A percentile compares a stretch with the other conserved stretches of the same genome.
These are phyloP conservation scores for Oxytorus armatus DNA, from an alignment of 2,888 invertebrate species.

Conservation along the genomic window DNA sequence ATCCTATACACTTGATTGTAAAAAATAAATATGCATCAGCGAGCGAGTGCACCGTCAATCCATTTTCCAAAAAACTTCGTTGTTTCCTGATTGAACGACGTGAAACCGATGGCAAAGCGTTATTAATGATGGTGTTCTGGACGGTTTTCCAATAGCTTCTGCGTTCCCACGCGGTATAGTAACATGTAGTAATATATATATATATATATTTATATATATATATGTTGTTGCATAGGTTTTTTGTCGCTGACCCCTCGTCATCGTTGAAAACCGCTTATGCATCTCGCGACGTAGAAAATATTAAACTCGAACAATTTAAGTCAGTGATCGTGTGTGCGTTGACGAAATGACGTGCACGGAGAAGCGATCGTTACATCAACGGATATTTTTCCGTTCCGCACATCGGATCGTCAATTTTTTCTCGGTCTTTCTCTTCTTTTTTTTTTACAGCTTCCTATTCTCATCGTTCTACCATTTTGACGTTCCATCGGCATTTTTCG, in stretches of 20 bases:
- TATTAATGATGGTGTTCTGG: conserved; percentile 58
- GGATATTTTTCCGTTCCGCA: conserved; percentile 53
- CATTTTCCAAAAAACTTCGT: conserved; percentile 35
- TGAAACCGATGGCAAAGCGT: conserved; percentile 45
- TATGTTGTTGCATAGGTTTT: conserved; percentile 6
- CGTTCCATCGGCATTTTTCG: conserved; percentile 25
- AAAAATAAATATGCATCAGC: conserved; percentile 20
- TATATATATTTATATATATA: conserved; percentile 8
- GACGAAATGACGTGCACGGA: conserved; percentile 7
- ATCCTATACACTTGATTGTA: no score
- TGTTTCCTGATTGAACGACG: conserved; percentile 45
- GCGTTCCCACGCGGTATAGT: not conserved
- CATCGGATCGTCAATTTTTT: conserved; percentile 53
- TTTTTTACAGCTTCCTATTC: conserved; percentile 34
- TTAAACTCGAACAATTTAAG: conserved; percentile 61
- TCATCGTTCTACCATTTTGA: conserved; percentile 1
- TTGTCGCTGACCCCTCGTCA: conserved; percentile 7
- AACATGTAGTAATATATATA: not conserved
- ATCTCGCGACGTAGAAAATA: conserved; percentile 50
- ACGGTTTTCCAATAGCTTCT: conserved; percentile 46
- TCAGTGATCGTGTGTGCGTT: conserved; percentile 29
- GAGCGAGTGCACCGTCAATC: conserved; percentile 34
- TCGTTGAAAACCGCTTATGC: conserved; percentile 61
- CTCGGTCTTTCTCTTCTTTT: conserved; percentile 10
- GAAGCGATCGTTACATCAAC: conserved; percentile 42